These are phyloP conservation scores for Aviceda subcristata DNA, from an alignment of 2,113 vertebrate genomes.

Conservation along the genomic window DNA sequence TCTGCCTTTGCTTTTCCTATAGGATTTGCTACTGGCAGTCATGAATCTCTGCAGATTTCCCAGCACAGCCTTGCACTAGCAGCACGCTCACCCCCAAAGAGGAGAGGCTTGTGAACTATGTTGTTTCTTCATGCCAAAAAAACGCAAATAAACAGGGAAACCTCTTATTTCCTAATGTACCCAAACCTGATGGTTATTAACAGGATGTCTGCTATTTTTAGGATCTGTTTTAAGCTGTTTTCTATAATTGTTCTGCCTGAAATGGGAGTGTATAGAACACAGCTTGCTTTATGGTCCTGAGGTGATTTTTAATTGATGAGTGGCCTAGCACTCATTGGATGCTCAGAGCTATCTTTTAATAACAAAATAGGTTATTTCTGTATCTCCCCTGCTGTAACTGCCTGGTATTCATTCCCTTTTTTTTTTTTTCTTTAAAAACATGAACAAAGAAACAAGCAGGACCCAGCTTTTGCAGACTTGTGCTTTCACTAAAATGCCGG, in stretches of 20 bases:
- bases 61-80: neutral
- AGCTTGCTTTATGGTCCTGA: neutral
- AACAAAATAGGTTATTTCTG: neutral
- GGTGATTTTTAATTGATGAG: neutral
- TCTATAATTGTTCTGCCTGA: neutral
- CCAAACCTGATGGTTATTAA: neutral
- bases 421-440: neutral
- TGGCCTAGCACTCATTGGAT: fast-evolving
- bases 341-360: neutral
- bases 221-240: neutral
- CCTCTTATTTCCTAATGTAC: neutral
- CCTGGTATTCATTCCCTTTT: neutral
- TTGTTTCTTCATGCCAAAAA: neutral
- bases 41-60: neutral
- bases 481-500: neutral
- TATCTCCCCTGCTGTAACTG: neutral
- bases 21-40: neutral
- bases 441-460: neutral
- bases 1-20: neutral
- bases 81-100: fast-evolving
- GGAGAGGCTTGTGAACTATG: neutral
- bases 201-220: neutral
- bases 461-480: neutral
- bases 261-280: neutral
- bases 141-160: neutral